phyloP scores from a whole-genome alignment of 53 echinoderm and acorn worm genomes.

The Henricia sp. region DNA sequence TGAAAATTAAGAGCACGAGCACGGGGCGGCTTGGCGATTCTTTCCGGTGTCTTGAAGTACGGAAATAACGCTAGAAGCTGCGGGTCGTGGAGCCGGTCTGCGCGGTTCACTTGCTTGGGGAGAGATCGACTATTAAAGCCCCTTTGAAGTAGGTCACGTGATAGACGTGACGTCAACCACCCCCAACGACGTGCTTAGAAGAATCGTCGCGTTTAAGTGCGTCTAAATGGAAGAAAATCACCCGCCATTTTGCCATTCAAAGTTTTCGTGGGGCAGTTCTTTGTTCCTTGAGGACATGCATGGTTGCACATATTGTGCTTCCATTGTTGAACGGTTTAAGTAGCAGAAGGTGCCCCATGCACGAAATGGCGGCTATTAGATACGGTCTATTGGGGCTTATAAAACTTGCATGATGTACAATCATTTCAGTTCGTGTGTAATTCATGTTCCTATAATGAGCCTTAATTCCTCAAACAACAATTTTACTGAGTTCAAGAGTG shows the following conservation, averaged over 20 bases:
- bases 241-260: neutral
- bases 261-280: neutral
- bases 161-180: neutral
- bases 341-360: too few relatives aligned
- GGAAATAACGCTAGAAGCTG: neutral
- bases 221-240: neutral
- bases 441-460: too few relatives aligned
- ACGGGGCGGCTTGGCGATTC: neutral
- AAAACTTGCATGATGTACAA: too few relatives aligned
- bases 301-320: neutral
- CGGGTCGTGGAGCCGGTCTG: neutral
- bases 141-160: too few relatives aligned
- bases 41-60: neutral
- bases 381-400: too few relatives aligned
- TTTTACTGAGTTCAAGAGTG: too few relatives aligned
- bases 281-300: neutral
- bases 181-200: neutral
- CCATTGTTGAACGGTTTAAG: too few relatives aligned
- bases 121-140: too few relatives aligned
- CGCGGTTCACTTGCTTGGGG: neutral
- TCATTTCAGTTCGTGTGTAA: too few relatives aligned
- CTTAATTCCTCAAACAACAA: too few relatives aligned
- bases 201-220: neutral
- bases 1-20: neutral
- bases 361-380: too few relatives aligned